Percentiles rank a stretch among this genome's conserved stretches.
phyloP scores from a whole-genome alignment of 2,797 vertebrate genomes.

The Sphaeramia orbicularis region DNA sequence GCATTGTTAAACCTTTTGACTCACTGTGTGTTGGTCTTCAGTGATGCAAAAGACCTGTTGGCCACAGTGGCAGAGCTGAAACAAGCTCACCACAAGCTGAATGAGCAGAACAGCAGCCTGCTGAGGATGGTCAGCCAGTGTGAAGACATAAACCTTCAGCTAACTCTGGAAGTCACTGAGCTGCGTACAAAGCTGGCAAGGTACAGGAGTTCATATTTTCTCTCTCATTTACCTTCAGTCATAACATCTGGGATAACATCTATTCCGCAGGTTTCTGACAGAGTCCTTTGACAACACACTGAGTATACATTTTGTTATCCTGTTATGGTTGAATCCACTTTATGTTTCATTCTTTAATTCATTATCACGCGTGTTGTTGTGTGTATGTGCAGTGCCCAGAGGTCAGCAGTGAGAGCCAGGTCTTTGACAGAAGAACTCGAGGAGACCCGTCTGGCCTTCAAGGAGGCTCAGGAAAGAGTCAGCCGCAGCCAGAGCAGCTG shows the following conservation, averaged over 20 bases:
- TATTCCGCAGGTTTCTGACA: no score
- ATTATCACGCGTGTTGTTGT: background rate
- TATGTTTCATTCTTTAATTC: background rate
- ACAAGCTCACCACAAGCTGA: conserved; percentile 75
- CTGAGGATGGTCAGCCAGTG: conserved; percentile 80
- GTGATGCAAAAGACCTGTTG: conserved; percentile 75
- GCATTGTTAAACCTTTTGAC: background rate
- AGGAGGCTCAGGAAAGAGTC: conserved; percentile 79
- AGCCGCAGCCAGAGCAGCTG: conserved; percentile 68
- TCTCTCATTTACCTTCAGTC: background rate
- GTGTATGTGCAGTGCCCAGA: conserved; percentile 71
- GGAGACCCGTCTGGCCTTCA: conserved; percentile 71
- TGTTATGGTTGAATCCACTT: no score
- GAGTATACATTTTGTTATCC: no score
- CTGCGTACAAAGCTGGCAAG: conserved; percentile 80
- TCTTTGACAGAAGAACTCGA: conserved; percentile 83
- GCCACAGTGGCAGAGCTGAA: conserved; percentile 78
- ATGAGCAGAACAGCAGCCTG: conserved; percentile 81
- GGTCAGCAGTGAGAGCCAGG: conserved; percentile 69
- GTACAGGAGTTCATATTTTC: conserved; percentile 50
- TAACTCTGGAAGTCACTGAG: conserved; percentile 81
- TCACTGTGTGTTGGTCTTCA: conserved; percentile 50
- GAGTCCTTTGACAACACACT: background rate
- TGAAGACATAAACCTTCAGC: conserved; percentile 85
- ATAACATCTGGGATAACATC: background rate